Percentiles rank a stretch among this genome's conserved stretches.
Evolutionary conservation across 2,797 vertebrate genomes (phyloP).

Genomic region (Numenius phaeopus): DNA sequence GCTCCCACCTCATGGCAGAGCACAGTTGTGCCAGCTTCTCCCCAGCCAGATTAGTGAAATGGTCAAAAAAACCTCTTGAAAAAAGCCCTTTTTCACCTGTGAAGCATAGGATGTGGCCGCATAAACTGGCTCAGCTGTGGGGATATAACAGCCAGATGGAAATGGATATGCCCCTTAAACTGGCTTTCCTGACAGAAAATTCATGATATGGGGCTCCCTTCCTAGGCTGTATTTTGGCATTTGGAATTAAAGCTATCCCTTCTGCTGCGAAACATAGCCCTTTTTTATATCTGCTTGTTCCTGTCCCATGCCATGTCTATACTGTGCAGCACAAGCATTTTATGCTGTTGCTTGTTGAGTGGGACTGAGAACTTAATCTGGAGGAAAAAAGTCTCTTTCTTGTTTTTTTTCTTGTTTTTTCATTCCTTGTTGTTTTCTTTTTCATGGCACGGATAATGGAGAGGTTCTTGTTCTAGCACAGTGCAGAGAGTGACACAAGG

Average conservation of each 20-base stretch:
- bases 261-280: neutral
- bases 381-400: neutral
- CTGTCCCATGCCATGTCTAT: neutral
- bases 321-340: neutral
- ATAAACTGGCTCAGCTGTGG: neutral
- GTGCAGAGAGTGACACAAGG: neutral
- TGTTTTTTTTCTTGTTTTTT: neutral
- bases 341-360: neutral
- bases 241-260: neutral
- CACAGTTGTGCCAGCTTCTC: neutral
- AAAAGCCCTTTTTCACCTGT: neutral
- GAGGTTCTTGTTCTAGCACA: neutral
- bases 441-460: neutral
- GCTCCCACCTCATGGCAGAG: neutral
- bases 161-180: neutral
- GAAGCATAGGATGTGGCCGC: neutral
- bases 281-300: neutral
- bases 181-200: neutral
- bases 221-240: neutral
- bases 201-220: neutral
- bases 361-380: neutral
- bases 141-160: neutral
- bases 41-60: neutral
- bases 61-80: neutral
- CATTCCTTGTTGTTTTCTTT: neutral